A percentile compares a stretch with the other conserved stretches of the same genome.
Evolutionary conservation across 1,140 invertebrate species (phyloP).

Genomic region (Drosophila murphyi): DNA sequence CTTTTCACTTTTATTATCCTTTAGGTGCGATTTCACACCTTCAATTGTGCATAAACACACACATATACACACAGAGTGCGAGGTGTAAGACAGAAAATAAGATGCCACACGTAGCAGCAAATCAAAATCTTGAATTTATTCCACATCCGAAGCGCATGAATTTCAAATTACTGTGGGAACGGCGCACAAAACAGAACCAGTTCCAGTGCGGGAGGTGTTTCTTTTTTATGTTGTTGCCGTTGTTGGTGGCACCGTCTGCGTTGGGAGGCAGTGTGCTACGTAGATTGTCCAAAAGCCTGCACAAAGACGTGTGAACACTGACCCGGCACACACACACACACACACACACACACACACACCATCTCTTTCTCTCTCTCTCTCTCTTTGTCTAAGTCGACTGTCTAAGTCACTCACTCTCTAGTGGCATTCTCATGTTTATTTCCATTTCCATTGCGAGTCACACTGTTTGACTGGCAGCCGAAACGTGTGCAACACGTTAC

Average conservation of each 20-base stretch:
- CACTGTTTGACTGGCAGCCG: slow-evolving; percentile 46
- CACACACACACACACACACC: slow-evolving; percentile 2
- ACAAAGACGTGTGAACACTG: slow-evolving; percentile 46
- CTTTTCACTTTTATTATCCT: slow-evolving; percentile 81
- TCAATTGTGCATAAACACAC: slow-evolving; percentile 61
- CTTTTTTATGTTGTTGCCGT: neutral
- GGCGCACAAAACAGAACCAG: slow-evolving; percentile 28
- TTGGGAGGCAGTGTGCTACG: slow-evolving; percentile 12
- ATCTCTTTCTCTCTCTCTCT: neutral
- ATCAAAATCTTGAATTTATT: slow-evolving; percentile 84
- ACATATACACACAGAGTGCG: neutral
- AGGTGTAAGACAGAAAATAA: slow-evolving; percentile 23
- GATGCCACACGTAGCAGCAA: slow-evolving; percentile 78
- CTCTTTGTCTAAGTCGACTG: neutral
- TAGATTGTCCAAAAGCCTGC: slow-evolving; percentile 42
- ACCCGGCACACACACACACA: slow-evolving; percentile 10
- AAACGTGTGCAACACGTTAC: slow-evolving; percentile 78
- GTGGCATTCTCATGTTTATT: slow-evolving; percentile 48
- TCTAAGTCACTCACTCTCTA: neutral
- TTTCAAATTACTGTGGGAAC: slow-evolving; percentile 84
- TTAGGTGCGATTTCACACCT: slow-evolving; percentile 80
- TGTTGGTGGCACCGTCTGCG: neutral
- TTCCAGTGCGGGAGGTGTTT: neutral
- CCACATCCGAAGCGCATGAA: slow-evolving; percentile 84
- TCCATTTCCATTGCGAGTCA: slow-evolving; percentile 41